Evolutionary conservation across 2,797 vertebrate genomes (phyloP), one percentile per base, ranked within the genome.

Genomic region (Psittacula derbiana): DNA sequence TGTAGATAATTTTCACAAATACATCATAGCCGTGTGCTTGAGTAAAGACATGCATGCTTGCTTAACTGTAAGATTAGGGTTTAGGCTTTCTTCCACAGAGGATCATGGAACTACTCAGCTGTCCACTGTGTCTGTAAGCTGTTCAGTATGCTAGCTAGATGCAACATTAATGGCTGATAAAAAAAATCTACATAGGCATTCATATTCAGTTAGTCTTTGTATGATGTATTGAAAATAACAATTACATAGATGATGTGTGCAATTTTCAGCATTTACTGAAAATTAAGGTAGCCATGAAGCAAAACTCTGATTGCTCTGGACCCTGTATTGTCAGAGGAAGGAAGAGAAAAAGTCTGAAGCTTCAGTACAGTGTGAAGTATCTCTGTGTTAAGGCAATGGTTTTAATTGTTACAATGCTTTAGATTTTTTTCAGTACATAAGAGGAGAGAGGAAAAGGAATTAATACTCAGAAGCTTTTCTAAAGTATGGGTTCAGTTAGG

Each of bases 191-290:
- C 28, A 21, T n/a, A 60, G 15, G 4, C 23, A 23, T 44, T 86
- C 40, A n/a, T 40, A 31, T 31, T 73, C 12, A 46, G 7, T 71
- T 66, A 50, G 36, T 80, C 28, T 84, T 62, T 69, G 14, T 46
- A 5, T n/a, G 24, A 46, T 19, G 7, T 30, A 30, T 24, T 41
- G 12, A 75, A 80, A 84, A 76, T 27, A 41, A 60, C 55, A 1
- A 24, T 36, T 41, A 16, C 14, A 4, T 9, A 49, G 7, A 8
- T 55, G 33, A 28, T 0, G 1, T 16, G 7, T 41, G 38, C 11
- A 47, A 24, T 80, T 82, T 89, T 78, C 40, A 30, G 25, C 60
- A 4, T 69, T 41, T 55, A 28, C 5, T 71, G 20, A 11, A 7
- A 62, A 44, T 72, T 43, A 79, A 50, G 8, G 28, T 12, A 72